Evolutionary conservation across 2,113 vertebrate species (phyloP), one percentile per base, ranked within the genome.

Genomic region (Ascaphus truei): DNA sequence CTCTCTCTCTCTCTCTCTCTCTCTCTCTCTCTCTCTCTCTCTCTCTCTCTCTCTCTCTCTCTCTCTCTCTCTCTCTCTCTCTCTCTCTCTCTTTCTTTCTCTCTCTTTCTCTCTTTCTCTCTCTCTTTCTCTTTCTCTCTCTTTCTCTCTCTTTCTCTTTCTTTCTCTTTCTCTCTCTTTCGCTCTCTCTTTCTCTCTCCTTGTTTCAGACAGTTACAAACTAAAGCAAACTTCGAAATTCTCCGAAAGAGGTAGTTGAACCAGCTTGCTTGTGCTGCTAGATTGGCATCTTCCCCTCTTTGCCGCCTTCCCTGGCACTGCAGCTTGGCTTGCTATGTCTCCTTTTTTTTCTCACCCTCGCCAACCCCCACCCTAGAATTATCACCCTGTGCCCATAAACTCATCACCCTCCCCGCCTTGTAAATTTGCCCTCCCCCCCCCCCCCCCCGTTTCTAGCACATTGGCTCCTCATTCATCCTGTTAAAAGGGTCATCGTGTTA

Each of bases 201-300:
- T 88, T 93, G 83, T 96, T 98, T 91, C 95, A 98, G 94, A 98
- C 91, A 88, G 92, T 96, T 90, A 93, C 93, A 96, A 96, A 96
- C 94, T 94, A 94, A 96, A 95, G 92, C 95, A 95, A 93, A 89
- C 92, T 93, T 92, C 93, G 87, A 96, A 96, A 96, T 89, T 92
- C 91, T 95, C 95, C 84, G 93, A 95, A 90, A 87, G 92, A 96
- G 94, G 94, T 98, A 98, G 88, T 88, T 85, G 85, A 77, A 83
- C 87, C 83, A 85, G 84, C 91, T 87, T 85, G 65, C 82, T 85
- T 85, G 76, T 74, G 72, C 27, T 77, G 78, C 0, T 80, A 77
- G 76, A 74, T 75, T 71, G 20, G 52, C 72, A 47, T 76, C 76
- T 80, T 77, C 71, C 58, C 41, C 22, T 67, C 73, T 75, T 67